These are phyloP conservation scores for Neria commutata DNA, from an alignment of 2,888 invertebrate species.

Conservation along the genomic window DNA sequence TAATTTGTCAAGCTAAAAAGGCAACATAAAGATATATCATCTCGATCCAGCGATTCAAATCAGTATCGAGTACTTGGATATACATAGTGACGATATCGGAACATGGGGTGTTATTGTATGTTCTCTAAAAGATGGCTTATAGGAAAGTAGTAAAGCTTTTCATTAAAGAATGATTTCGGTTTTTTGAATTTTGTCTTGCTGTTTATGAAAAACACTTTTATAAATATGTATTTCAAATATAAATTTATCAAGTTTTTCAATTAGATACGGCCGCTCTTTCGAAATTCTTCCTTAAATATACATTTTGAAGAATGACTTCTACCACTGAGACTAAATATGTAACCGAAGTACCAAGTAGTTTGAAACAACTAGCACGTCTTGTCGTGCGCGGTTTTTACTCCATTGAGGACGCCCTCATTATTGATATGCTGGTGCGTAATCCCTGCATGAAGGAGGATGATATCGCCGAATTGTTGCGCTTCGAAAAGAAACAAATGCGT, in stretches of 20 bases:
- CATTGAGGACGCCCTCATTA: constrained; percentile 90
- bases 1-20: no score
- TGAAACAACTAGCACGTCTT: constrained; percentile 89
- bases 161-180: no score
- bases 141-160: no score
- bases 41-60: no score
- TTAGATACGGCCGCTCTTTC: not conserved
- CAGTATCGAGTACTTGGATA: no score
- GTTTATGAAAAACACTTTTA: no score
- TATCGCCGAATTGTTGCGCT: constrained; percentile 87
- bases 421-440: constrained; percentile 94
- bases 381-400: constrained; percentile 93
- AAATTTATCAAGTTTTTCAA: not conserved
- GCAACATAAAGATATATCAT: no score
- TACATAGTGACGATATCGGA: no score
- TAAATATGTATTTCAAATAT: no score
- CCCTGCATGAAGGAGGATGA: constrained; percentile 91
- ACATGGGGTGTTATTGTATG: no score
- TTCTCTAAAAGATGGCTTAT: no score
- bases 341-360: constrained; percentile 85
- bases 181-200: no score
- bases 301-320: constrained; percentile 18
- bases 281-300: not conserved
- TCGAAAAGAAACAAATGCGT: constrained; percentile 92
- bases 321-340: constrained; percentile 24